Base-by-base conservation (phyloP, 2,888 invertebrate species). In the Caenorhabditis sp. region DNA sequence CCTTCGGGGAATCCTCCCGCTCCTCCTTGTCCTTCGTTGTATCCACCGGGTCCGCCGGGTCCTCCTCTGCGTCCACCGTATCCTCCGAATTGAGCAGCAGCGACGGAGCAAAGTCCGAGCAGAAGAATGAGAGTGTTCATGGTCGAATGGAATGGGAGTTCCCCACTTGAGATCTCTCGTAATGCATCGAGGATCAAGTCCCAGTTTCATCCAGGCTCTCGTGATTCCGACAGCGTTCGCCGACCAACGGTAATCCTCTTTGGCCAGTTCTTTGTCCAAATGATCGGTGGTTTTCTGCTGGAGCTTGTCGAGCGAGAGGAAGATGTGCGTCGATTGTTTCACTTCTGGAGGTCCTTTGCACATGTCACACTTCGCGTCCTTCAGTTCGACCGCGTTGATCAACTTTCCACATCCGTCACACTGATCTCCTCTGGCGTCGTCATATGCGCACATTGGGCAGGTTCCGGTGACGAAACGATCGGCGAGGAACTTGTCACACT, bases 101-200 rank as follows among this genome's bases (percentile, higher is more conserved):
- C n/a, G n/a, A n/a, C n/a, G n/a, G n/a, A n/a, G n/a, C n/a, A n/a
- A n/a, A n/a, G n/a, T n/a, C n/a, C n/a, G n/a, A n/a, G n/a, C n/a
- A n/a, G n/a, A n/a, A n/a, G n/a, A n/a, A n/a, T n/a, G n/a, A n/a
- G n/a, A n/a, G n/a, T n/a, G n/a, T n/a, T n/a, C n/a, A n/a, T n/a
- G n/a, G 35, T 94, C 92, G 0, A 96, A 89, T 0, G 99, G 99
- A 2, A 99, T 97, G 0, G 95, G 95, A 32, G 96, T 95, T 3
- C 99, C 99, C 99, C 99, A 99, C 89, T 95, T 95, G 8, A 99
- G 92, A 91, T 99, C 99, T 58, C 99, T 91, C 0, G 98, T 97
- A 88, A 99, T 96, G 88, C 98, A 99, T 0, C 99, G 92, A 0
- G 96, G 93, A 82, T 95, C 94, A n/a, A 99, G 92, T 0, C 95